Base-by-base conservation (phyloP, 2,113 vertebrate genomes). In the Pyrgilauda ruficollis region DNA sequence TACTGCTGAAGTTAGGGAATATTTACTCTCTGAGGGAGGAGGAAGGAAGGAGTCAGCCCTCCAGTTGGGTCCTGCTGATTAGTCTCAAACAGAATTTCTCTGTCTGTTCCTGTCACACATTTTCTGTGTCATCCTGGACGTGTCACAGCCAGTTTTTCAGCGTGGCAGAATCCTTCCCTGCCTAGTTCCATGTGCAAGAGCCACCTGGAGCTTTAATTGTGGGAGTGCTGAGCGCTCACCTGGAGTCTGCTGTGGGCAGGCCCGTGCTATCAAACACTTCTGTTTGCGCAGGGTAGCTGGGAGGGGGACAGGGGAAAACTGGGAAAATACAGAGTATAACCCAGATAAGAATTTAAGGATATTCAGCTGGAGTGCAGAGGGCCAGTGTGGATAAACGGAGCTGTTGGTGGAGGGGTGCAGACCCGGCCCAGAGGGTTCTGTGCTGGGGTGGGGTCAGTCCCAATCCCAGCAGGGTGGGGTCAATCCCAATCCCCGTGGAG, bases 381-480 rank as follows among this genome's bases (percentile, higher is more conserved):
- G 13, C 20, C 6, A 0, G 23, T 1, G 1, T 10, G 19, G 49
- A 12, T 16, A 2, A 52, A 24, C 21, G 12, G 59, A 77, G 72
- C 41, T 23, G 41, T 1, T 12, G 64, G 26, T 24, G 76, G 6
- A 23, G 13, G 43, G 56, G 23, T 4, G 5, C 7, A 31, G 62
- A 6, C 24, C 23, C 30, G 27, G 47, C 55, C 50, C 41, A 11
- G 82, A 33, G 50, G 50, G 67, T 26, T 61, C 53, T 17, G 1
- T 2, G 1, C 33, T 0, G 0, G 33, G 43, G 5, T 20, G 84
- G 41, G 52, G 55, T 47, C 7, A 2, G 1, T 2, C 21, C 67
- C 53, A 35, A 62, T 6, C 46, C 27, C 39, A 41, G 39, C 39
- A 41, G 39, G 39, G 39, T 41, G 80, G 84, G 52, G 55, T 47